Evolutionary conservation across 1,140 invertebrate species (phyloP), one percentile per base, ranked within the genome.

Genomic region (Drosophila navojoa): DNA sequence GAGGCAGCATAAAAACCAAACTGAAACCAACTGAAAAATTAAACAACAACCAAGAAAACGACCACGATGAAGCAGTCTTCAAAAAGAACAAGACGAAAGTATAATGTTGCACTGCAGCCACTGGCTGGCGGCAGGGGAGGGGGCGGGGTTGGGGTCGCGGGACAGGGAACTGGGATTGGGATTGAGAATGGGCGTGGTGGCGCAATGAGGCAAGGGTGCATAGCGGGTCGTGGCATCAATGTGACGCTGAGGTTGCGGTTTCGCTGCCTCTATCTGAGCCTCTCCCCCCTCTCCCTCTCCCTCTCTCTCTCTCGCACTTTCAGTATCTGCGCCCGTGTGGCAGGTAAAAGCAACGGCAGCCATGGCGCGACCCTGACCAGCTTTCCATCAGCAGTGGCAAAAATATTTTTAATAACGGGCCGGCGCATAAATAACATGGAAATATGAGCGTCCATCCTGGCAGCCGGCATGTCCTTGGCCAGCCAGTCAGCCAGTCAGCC

Each of bases 381-480:
- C 60, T 75, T 72, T 72, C 73, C 73, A 55, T 67, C 70, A 77
- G 79, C 25, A 66, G 77, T 79, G 73, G 47, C 47, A 63, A 53
- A 82, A 82, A 84, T 82, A 84, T 82, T 82, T 82, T 82, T 82
- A 84, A 82, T 82, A 82, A 84, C 72, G 64, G 77, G 64, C 59
- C 67, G 76, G 27, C 69, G 80, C 79, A 84, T 84, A 82, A 81
- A 82, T 81, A 84, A 82, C 79, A 76, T 60, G 76, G 80, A 82
- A 84, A 84, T 71, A 81, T 73, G 73, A 80, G 67, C 64, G 35
- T 5, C 25, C 45, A 71, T 53, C 58, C 67, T 60, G 60, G 27
- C 57, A 25, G 67, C 38, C 38, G 50, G 29, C 68, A 66, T 58
- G 61, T 71, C 61, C 69, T 58, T 63, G 55, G 16, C 13, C 47